Conservation (phyloP, 1,140 invertebrate species). For the Drosophila nigromelanica region DNA sequence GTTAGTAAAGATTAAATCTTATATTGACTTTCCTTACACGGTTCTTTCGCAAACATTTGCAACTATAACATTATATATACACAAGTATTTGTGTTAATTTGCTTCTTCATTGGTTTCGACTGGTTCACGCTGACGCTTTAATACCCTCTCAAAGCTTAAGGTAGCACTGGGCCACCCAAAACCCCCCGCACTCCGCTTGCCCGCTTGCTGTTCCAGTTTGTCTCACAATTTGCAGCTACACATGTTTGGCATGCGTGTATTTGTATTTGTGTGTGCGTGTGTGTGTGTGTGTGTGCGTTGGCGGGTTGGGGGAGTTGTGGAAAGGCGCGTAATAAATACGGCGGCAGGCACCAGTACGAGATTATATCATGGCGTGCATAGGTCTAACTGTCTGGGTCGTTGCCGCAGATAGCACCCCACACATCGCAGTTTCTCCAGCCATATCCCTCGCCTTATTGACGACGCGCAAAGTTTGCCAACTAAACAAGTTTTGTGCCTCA, state of each 20-base stretch:
- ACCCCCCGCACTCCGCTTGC: not conserved
- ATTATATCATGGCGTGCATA: conserved; percentile 76
- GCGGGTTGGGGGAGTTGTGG: conserved; percentile 29
- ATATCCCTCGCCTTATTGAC: conserved; percentile 71
- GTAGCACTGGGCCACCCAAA: no score
- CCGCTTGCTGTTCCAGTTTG: not conserved
- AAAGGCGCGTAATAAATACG: conserved; percentile 70
- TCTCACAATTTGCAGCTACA: conserved; percentile 34
- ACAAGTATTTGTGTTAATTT: conserved; percentile 19
- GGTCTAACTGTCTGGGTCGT: conserved; percentile 63
- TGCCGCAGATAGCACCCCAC: conserved; percentile 6
- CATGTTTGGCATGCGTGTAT: conserved; percentile 27
- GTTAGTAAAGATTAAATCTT: no score
- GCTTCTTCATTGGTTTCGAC: conserved; percentile 3
- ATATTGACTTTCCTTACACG: no score
- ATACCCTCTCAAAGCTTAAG: conserved; percentile 5
- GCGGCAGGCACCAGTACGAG: conserved; percentile 39
- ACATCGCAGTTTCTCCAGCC: not conserved
- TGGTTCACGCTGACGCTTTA: not conserved
- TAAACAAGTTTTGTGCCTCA: conserved; percentile 82
- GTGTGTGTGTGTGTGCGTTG: no score
- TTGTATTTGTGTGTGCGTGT: not conserved
- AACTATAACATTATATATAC: not conserved
- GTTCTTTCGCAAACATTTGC: not conserved
- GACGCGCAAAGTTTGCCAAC: conserved; percentile 82